Conservation (phyloP, 1,140 invertebrate species). For the Oryzaephilus surinamensis region DNA sequence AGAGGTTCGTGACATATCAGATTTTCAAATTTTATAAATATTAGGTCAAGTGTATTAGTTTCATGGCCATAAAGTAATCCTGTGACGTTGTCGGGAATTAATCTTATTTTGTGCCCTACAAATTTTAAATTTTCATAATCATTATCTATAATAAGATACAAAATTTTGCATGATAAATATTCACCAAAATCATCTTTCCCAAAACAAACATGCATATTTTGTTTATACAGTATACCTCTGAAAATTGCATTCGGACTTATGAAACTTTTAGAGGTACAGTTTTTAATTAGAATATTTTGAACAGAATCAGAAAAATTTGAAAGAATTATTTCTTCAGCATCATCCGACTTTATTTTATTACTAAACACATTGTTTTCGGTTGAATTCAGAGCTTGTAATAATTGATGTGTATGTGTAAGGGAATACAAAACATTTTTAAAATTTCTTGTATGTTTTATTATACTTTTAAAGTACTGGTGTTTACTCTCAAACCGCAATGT, state of each 20-base stretch:
- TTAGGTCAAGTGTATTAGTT: no score
- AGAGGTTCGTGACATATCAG: no score
- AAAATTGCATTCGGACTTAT: neutral
- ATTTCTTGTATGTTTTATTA: neutral
- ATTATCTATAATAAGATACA: no score
- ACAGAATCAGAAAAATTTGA: neutral
- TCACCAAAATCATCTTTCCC: no score
- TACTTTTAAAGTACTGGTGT: slow-evolving; percentile 1
- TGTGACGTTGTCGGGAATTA: no score
- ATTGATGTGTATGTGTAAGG: neutral
- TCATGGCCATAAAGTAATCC: no score
- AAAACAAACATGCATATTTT: no score
- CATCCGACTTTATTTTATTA: neutral
- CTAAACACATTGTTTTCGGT: neutral
- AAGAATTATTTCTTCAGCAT: neutral
- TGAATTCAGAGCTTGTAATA: neutral
- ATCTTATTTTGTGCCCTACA: no score
- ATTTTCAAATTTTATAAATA: no score
- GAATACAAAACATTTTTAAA: neutral
- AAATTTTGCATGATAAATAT: no score
- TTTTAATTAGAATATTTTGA: neutral
- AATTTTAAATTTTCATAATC: no score
- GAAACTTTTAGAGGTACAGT: neutral
- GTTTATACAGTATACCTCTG: no score
- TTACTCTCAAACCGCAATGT: slow-evolving; percentile 2